Percentiles rank a stretch among this genome's conserved stretches.
phyloP scores from a whole-genome alignment of 92 coral and sea anemone species.

The Epizoanthus stellaris region DNA sequence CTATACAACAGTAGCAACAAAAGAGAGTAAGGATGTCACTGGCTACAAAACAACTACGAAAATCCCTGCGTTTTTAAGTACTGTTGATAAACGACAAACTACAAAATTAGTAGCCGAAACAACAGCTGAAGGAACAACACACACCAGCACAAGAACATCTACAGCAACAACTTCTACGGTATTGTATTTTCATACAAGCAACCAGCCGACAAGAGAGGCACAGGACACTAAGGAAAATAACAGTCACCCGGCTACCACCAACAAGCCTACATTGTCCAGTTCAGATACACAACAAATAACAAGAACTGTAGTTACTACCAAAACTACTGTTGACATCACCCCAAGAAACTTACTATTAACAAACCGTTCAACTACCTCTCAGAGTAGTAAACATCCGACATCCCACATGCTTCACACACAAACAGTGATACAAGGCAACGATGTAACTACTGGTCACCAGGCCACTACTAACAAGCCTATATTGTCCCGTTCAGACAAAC shows the following conservation, averaged over 20 bases:
- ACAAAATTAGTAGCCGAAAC: no score
- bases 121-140: no score
- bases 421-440: background rate
- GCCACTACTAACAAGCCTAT: background rate
- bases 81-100: background rate
- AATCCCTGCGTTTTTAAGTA: background rate
- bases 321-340: background rate
- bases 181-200: no score
- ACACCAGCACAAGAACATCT: no score
- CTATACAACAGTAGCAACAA: background rate
- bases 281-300: background rate
- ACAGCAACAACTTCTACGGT: no score
- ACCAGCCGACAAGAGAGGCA: no score
- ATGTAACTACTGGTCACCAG: background rate
- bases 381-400: background rate
- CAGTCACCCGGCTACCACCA: background rate
- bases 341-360: background rate
- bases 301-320: background rate
- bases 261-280: conserved; percentile 1
- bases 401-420: background rate
- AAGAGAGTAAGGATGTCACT: background rate
- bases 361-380: background rate
- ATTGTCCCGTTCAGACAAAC: background rate
- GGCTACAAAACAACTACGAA: background rate
- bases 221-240: no score